Evolutionary conservation across 2,888 invertebrate species (phyloP).

Genomic region (Nomada fabriciana): DNA sequence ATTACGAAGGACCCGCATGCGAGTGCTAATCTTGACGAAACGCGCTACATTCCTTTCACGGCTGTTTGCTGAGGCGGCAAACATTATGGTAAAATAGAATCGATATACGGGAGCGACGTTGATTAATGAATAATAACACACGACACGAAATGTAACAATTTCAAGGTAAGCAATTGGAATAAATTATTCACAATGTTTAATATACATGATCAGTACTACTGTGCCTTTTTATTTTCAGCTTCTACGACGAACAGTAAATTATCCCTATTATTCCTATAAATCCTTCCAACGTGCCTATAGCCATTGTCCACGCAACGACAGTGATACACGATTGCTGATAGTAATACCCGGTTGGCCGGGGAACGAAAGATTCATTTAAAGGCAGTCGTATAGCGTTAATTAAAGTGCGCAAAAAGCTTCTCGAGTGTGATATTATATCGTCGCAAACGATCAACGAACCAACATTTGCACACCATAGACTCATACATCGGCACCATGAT

Average conservation of each 20-base stretch:
- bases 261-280: constrained; percentile 38
- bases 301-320: constrained; percentile 33
- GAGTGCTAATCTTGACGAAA: constrained; percentile 77
- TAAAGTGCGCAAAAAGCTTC: constrained; percentile 6
- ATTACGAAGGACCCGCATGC: constrained; percentile 74
- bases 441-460: constrained; percentile 1
- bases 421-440: not conserved
- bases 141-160: not conserved
- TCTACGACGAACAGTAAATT: constrained; percentile 58
- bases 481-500: not conserved
- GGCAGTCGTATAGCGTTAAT: constrained; percentile 26
- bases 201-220: constrained; percentile 31
- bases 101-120: not conserved
- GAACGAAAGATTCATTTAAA: constrained; percentile 10
- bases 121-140: not conserved
- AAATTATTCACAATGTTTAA: not conserved
- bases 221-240: constrained; percentile 51
- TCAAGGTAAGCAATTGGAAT: not conserved
- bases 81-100: not conserved
- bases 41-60: constrained; percentile 63
- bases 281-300: constrained; percentile 21
- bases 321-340: constrained; percentile 18
- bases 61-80: constrained; percentile 44
- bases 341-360: not conserved
- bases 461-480: constrained; percentile 3